Conservation (phyloP, 1,140 invertebrate genomes). For the Berghia stephanieae region DNA sequence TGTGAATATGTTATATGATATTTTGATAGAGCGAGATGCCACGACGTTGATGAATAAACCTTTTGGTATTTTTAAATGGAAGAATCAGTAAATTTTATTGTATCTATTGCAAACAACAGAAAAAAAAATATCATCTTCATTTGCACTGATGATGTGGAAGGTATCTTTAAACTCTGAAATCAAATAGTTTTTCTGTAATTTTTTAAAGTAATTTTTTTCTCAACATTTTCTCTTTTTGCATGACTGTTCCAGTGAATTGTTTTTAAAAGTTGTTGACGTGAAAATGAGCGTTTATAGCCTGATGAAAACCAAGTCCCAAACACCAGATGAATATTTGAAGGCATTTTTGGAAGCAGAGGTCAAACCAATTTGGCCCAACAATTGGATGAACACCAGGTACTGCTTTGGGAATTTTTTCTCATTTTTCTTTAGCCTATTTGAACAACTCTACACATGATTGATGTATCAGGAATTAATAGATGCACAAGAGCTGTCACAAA, state of each 20-base stretch:
- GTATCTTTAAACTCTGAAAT: background rate
- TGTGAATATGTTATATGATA: too few species aligned
- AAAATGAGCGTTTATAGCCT: constrained; percentile 70
- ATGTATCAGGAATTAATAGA: too few species aligned
- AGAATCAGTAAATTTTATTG: too few species aligned
- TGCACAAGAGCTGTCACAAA: too few species aligned
- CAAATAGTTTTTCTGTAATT: background rate
- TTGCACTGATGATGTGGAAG: too few species aligned
- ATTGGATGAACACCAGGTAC: constrained; percentile 71
- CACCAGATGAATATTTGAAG: constrained; percentile 70
- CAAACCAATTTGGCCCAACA: constrained; percentile 71
- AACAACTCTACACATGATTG: too few species aligned
- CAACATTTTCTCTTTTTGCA: constrained; percentile 35
- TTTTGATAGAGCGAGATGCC: too few species aligned
- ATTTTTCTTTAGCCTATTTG: too few species aligned
- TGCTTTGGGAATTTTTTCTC: background rate
- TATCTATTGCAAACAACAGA: too few species aligned
- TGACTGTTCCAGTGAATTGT: constrained; percentile 60
- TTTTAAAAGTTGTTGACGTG: constrained; percentile 68
- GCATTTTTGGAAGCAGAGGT: constrained; percentile 70
- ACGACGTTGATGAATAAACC: too few species aligned
- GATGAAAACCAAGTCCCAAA: constrained; percentile 69
- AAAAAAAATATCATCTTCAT: too few species aligned
- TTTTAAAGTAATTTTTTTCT: background rate
- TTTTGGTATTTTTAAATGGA: too few species aligned